A percentile compares a stretch with the other conserved stretches of the same genome.
These are phyloP conservation scores for Fragum whitleyi DNA, from an alignment of 2,888 invertebrate species.

Conservation along the genomic window DNA sequence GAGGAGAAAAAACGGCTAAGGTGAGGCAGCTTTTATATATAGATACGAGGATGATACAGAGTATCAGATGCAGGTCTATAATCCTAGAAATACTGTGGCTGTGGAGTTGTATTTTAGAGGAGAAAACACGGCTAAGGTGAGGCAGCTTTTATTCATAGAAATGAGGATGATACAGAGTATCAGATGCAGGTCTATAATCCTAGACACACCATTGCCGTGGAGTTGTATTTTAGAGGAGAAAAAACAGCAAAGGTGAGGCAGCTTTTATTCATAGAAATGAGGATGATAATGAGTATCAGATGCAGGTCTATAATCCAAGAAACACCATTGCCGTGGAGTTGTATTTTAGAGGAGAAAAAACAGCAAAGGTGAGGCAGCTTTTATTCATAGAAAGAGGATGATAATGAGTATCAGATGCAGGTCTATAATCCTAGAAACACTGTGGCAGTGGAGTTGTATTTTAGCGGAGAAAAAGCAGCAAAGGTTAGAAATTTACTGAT, in stretches of 20 bases:
- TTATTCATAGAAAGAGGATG: too few species aligned
- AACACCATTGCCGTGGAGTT: conserved; percentile 97
- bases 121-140: conserved; percentile 98
- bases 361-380: conserved; percentile 95
- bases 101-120: conserved; percentile 97
- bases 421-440: conserved; percentile 99
- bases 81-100: conserved; percentile 97
- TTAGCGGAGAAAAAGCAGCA: conserved; percentile 99
- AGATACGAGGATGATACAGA: conserved; percentile 95
- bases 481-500: too few species aligned
- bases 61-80: conserved; percentile 95
- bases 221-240: conserved; percentile 97
- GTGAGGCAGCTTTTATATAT: conserved; percentile 94
- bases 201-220: conserved; percentile 96
- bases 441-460: conserved; percentile 95
- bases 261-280: too few species aligned
- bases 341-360: conserved; percentile 99
- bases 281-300: conserved; percentile 91
- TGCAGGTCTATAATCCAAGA: conserved; percentile 96
- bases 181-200: conserved; percentile 97
- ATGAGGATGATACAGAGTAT: conserved; percentile 92
- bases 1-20: conserved; percentile 99
- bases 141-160: conserved; percentile 96
- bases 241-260: conserved; percentile 97
- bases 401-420: conserved; percentile 91